phyloP scores from a whole-genome alignment of 2,888 invertebrate species.

The Dicycla oo region DNA sequence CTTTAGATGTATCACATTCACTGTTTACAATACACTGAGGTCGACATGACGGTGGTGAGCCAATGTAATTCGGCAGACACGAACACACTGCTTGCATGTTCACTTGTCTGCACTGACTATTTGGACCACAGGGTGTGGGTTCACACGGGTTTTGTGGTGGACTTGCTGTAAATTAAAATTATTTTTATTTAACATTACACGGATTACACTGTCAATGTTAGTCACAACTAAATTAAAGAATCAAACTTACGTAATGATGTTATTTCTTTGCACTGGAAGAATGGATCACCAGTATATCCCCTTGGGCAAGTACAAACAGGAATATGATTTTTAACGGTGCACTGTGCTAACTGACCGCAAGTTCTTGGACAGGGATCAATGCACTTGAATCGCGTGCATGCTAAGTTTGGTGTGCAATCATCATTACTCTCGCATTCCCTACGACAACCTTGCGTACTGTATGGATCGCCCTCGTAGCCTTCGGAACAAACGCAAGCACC shows the following conservation, averaged over 20 bases:
- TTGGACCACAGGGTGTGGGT: slow-evolving; percentile 96
- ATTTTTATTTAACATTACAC: background rate
- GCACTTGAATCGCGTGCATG: slow-evolving; percentile 96
- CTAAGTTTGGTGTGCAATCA: slow-evolving; percentile 93
- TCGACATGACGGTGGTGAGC: slow-evolving; percentile 94
- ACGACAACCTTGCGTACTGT: slow-evolving; percentile 92
- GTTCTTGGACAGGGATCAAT: slow-evolving; percentile 96
- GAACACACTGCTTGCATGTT: slow-evolving; percentile 96
- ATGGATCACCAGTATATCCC: slow-evolving; percentile 95
- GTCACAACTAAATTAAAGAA: background rate
- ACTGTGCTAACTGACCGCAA: slow-evolving; percentile 95
- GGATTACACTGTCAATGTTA: background rate
- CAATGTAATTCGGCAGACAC: slow-evolving; percentile 94
- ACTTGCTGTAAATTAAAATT: slow-evolving; percentile 78
- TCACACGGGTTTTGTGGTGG: slow-evolving; percentile 93
- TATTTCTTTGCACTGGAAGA: slow-evolving; percentile 93
- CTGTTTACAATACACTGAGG: slow-evolving; percentile 97
- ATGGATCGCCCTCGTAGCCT: slow-evolving; percentile 96
- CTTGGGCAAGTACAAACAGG: slow-evolving; percentile 94
- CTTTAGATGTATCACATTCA: slow-evolving; percentile 95
- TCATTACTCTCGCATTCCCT: slow-evolving; percentile 95
- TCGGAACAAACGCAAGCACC: slow-evolving; percentile 96
- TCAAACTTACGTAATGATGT: slow-evolving; percentile 79
- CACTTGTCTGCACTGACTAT: slow-evolving; percentile 95
- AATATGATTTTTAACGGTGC: slow-evolving; percentile 94